A percentile compares a stretch with the other conserved stretches of the same genome.
Conservation (phyloP, 2,888 invertebrate genomes). For the Lasioglossum malachurum region DNA sequence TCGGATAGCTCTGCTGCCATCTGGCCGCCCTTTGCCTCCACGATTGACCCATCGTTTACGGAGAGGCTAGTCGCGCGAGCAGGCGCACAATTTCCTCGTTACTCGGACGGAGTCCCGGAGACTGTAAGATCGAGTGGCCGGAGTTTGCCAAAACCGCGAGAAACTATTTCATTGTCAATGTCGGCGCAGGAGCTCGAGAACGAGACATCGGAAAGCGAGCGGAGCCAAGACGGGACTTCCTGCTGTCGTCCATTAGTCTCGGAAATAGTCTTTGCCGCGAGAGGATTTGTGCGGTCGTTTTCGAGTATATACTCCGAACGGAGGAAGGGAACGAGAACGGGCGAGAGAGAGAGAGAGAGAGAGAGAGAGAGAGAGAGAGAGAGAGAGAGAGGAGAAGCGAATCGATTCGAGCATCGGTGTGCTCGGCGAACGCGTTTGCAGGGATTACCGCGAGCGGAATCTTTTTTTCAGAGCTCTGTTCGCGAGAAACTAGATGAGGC, state of each 20-base stretch:
- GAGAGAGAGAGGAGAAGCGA: background rate
- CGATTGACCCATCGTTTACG: constrained; percentile 38
- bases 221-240: constrained; percentile 6
- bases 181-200: constrained; percentile 36
- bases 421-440: background rate
- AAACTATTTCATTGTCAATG: constrained; percentile 57
- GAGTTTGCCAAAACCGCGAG: constrained; percentile 42
- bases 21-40: constrained; percentile 58
- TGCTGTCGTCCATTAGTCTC: constrained; percentile 2
- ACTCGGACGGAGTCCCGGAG: constrained; percentile 14
- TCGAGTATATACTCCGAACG: constrained; percentile 22
- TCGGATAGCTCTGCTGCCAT: constrained; percentile 69
- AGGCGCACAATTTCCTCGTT: constrained; percentile 43
- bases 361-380: too few relatives aligned
- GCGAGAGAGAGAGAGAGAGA: background rate
- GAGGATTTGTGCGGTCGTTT: background rate
- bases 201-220: constrained; percentile 10
- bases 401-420: constrained; percentile 2
- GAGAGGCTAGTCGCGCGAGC: constrained; percentile 47
- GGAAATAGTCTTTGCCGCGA: background rate
- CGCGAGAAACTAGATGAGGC: background rate
- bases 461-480: background rate
- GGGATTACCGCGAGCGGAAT: background rate
- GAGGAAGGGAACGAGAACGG: background rate
- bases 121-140: constrained; percentile 33